Percentiles rank a stretch among this genome's conserved stretches.
These are phyloP conservation scores for Morpho helenor DNA, from an alignment of 2,888 invertebrate genomes.

Conservation along the genomic window DNA sequence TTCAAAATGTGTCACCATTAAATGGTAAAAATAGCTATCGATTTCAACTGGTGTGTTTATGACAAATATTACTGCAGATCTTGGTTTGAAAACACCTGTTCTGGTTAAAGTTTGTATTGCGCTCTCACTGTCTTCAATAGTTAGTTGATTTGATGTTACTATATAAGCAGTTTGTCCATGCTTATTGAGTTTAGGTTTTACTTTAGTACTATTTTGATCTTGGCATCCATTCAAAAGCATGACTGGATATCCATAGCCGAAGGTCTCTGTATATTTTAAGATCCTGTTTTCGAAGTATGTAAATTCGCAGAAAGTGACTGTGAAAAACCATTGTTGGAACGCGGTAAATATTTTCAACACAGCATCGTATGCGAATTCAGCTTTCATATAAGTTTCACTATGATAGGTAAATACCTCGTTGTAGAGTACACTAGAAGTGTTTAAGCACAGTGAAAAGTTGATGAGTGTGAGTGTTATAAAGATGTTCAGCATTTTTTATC, in stretches of 20 bases:
- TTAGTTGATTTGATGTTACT: slow-evolving; percentile 53
- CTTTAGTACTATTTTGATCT: slow-evolving; percentile 42
- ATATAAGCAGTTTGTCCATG: slow-evolving; percentile 65
- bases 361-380: slow-evolving; percentile 53
- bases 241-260: slow-evolving; percentile 58
- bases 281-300: slow-evolving; percentile 70
- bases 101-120: slow-evolving; percentile 50
- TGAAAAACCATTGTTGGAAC: slow-evolving; percentile 67
- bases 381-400: slow-evolving; percentile 45
- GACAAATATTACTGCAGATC: slow-evolving; percentile 63
- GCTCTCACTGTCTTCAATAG: slow-evolving; percentile 51
- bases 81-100: slow-evolving; percentile 66
- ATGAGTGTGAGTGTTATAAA: slow-evolving; percentile 35
- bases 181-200: slow-evolving; percentile 58
- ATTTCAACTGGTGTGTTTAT: slow-evolving; percentile 48
- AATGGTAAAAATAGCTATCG: slow-evolving; percentile 54
- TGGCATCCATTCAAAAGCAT: slow-evolving; percentile 64
- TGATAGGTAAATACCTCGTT: slow-evolving; percentile 54
- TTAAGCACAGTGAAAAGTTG: slow-evolving; percentile 29
- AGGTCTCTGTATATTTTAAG: slow-evolving; percentile 61
- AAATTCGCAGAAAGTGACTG: slow-evolving; percentile 67
- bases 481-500: slow-evolving; percentile 39
- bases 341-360: slow-evolving; percentile 61
- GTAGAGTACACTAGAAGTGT: slow-evolving; percentile 37
- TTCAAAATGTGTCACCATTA: slow-evolving; percentile 66